Evolutionary conservation across 2,113 vertebrate genomes (phyloP).

Genomic region (Crotalus viridis): DNA sequence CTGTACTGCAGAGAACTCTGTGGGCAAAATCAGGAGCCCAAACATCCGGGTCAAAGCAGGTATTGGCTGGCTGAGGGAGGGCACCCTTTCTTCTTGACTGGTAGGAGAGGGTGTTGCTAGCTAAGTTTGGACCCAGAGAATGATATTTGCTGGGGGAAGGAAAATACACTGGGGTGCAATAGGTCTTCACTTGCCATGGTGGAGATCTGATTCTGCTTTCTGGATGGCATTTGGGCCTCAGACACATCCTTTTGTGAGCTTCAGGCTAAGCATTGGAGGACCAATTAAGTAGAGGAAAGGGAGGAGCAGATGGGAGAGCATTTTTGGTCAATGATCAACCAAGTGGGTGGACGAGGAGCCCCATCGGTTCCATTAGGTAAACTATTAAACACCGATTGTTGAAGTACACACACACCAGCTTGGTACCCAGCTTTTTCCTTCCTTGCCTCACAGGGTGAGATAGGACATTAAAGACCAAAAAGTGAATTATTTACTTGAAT

Average conservation of each 20-base stretch:
- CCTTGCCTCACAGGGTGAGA: constrained; percentile 49
- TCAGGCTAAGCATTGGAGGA: not conserved
- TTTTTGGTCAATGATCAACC: constrained; percentile 61
- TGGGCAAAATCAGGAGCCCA: constrained; percentile 97
- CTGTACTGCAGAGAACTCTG: constrained; percentile 96
- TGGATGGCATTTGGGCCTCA: not conserved
- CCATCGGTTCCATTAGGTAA: constrained; percentile 63
- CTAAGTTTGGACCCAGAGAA: not conserved
- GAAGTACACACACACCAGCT: constrained; percentile 37
- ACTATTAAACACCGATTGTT: constrained; percentile 65
- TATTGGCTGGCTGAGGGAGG: not conserved
- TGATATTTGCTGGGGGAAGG: not conserved
- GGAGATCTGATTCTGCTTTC: not conserved
- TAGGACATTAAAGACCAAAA: constrained; percentile 43
- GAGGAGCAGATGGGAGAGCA: constrained; percentile 35
- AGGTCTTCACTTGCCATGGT: not conserved
- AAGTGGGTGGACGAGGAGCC: constrained; percentile 59
- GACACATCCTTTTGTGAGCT: not conserved
- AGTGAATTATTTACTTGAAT: constrained; percentile 63
- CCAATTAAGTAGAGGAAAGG: not conserved
- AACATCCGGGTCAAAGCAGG: constrained; percentile 98
- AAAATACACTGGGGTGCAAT: not conserved
- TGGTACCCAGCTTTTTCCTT: constrained; percentile 53
- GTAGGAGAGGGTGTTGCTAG: not conserved
- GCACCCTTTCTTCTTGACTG: not conserved